Conservation (phyloP, 2,797 vertebrate species). For the Diplodus puntazzo region DNA sequence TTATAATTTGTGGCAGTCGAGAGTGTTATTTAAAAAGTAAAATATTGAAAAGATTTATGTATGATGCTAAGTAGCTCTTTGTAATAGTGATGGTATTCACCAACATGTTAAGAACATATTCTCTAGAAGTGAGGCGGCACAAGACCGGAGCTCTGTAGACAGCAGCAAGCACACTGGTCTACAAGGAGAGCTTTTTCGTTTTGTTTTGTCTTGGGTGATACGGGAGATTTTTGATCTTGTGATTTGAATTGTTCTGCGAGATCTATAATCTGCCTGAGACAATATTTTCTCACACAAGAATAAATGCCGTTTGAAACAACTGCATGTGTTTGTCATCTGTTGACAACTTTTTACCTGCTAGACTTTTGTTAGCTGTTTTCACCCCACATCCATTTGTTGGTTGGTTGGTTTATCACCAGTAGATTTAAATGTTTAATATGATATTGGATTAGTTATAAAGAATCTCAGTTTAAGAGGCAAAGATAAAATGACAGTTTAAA, state of each 20-base stretch:
- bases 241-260: constrained; percentile 72
- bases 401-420: no score
- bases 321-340: constrained; percentile 9
- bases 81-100: constrained; percentile 79
- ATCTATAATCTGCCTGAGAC: constrained; percentile 78
- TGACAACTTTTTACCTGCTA: not conserved
- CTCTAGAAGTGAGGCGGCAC: constrained; percentile 65
- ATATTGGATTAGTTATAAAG: no score
- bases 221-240: constrained; percentile 76
- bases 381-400: no score
- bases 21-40: constrained; percentile 85
- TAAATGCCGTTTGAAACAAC: constrained; percentile 85
- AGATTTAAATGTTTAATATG: no score
- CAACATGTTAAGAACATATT: constrained; percentile 72
- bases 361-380: no score
- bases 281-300: constrained; percentile 85
- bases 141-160: constrained; percentile 60
- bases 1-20: constrained; percentile 85
- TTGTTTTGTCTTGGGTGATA: constrained; percentile 53
- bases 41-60: constrained; percentile 82
- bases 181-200: constrained; percentile 17
- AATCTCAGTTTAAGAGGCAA: not conserved
- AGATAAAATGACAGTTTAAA: not conserved
- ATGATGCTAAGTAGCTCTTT: constrained; percentile 81
- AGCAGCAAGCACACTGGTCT: constrained; percentile 51